Base-by-base conservation (phyloP, 2,113 vertebrate genomes). In the Elachura formosa region DNA sequence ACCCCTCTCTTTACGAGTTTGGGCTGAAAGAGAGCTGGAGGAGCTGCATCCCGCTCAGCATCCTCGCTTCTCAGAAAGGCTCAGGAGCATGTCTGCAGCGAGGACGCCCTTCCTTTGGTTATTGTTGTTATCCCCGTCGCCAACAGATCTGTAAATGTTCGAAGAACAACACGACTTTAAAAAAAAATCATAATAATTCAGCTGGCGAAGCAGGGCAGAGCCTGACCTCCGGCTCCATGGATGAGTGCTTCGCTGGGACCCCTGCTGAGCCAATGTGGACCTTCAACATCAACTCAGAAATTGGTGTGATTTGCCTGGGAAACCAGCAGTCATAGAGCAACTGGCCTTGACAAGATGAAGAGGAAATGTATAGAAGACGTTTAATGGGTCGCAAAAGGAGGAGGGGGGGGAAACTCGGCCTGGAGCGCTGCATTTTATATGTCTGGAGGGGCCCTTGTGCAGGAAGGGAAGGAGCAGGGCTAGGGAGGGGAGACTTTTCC, bases 281-380 rank as follows among this genome's bases (percentile, higher is more conserved):
- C 98, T 98, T 98, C 98, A 98, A 98, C 98, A 97, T 98, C 98
- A 98, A 97, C 98, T 98, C 96, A 95, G 97, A 98, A 98, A 99
- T 98, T 97, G 97, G 97, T 98, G 98, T 98, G 98, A 98, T 98
- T 98, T 98, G 96, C 97, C 97, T 98, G 98, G 98, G 98, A 98
- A 98, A 98, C 96, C 91, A 88, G 93, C 97, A 94, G 85, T 95
- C 96, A 90, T 91, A 81, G 91, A 94, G 94, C 96, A 97, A 97
- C 94, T 97, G 97, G 95, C 94, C 94, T 95, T 97, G 96, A 97
- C 96, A 96, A 96, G 96, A 95, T 80, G 95, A 96, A 95, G 94
- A 94, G 95, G 94, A 91, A 90, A 94, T 86, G 96, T 91, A 97
- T 94, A 95, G 95, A 96, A 91, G 96, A 93, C 89, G 6, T 87